phyloP scores from a whole-genome alignment of 2,888 invertebrate species.

The Notodonta ziczac region DNA sequence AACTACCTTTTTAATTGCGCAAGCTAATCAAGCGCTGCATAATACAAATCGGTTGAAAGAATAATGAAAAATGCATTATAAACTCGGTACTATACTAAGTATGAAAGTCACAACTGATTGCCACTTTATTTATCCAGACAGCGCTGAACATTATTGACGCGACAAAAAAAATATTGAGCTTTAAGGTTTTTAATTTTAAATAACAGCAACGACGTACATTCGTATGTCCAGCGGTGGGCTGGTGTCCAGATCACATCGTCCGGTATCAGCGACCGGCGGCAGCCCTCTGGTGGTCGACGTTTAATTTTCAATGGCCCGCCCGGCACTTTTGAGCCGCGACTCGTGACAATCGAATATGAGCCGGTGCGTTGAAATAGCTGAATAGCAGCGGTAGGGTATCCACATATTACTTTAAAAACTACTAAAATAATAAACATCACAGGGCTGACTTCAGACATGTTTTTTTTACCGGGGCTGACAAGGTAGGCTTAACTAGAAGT shows the following conservation, averaged over 20 bases:
- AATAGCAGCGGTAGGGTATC: constrained; percentile 22
- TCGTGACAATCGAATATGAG: constrained; percentile 33
- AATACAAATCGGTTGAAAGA: background rate
- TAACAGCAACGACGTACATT: background rate
- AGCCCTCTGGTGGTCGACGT: constrained; percentile 14
- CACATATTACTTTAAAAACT: background rate
- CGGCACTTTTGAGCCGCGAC: constrained; percentile 25
- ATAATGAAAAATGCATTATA: background rate
- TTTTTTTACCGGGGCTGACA: no score
- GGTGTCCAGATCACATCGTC: background rate
- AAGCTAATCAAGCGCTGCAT: background rate
- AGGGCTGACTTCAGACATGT: no score
- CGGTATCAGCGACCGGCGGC: background rate
- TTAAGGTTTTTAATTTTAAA: no score
- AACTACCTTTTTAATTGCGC: background rate
- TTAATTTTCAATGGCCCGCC: constrained; percentile 15
- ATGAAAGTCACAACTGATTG: background rate
- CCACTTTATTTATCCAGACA: background rate
- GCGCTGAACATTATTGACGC: background rate
- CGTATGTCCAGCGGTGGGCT: background rate
- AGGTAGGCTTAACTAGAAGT: no score
- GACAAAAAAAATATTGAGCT: background rate
- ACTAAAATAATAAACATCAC: no score
- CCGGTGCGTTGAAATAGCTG: constrained; percentile 27
- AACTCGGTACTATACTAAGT: background rate